A percentile compares a stretch with the other conserved stretches of the same genome.
phyloP scores from a whole-genome alignment of 2,888 invertebrate genomes.

The Desoria tigrina region DNA sequence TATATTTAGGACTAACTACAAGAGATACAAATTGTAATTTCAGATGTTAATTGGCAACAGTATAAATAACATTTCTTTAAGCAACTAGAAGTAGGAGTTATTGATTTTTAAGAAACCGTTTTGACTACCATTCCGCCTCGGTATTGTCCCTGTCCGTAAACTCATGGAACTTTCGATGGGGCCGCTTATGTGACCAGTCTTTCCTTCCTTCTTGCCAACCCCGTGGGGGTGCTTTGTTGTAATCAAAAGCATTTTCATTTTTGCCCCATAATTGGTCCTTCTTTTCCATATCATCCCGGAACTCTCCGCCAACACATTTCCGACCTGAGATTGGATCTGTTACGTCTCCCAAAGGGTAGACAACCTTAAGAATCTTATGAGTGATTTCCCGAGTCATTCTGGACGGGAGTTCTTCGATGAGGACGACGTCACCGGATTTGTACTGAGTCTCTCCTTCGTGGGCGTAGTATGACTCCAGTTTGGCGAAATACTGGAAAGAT shows the following conservation, averaged over 20 bases:
- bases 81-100: no score
- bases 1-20: no score
- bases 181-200: conserved; percentile 76
- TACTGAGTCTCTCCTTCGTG: conserved; percentile 75
- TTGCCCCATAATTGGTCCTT: conserved; percentile 49
- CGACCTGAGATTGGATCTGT: conserved; percentile 84
- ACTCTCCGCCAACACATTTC: conserved; percentile 71
- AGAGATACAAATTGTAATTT: no score
- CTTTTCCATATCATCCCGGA: conserved; percentile 59
- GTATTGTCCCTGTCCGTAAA: conserved; percentile 72
- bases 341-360: conserved; percentile 79
- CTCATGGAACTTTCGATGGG: conserved; percentile 76
- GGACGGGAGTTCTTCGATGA: conserved; percentile 72
- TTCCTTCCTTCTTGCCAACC: conserved; percentile 80
- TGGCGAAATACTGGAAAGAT: conserved; percentile 81
- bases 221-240: conserved; percentile 73
- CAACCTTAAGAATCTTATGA: conserved; percentile 75
- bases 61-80: no score
- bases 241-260: conserved; percentile 58
- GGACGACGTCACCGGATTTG: conserved; percentile 79
- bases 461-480: conserved; percentile 72
- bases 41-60: no score
- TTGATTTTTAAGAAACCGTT: no score
- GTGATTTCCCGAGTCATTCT: conserved; percentile 75
- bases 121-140: conserved; percentile 62